phyloP scores from a whole-genome alignment of 2,113 vertebrate genomes.

The Phainopepla nitens region DNA sequence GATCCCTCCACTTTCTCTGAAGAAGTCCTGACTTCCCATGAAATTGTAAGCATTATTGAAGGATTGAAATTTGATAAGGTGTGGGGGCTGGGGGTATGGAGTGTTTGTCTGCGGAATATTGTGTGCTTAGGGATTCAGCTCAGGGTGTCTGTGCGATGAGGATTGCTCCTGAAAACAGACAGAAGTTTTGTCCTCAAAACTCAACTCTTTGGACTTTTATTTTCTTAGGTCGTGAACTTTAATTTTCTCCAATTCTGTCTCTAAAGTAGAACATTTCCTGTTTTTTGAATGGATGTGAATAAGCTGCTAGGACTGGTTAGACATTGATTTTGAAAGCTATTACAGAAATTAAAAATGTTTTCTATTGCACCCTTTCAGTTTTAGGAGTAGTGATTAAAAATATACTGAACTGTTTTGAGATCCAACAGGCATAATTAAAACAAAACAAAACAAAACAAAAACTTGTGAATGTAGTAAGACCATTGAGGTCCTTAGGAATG shows the following conservation, averaged over 20 bases:
- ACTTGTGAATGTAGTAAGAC: neutral
- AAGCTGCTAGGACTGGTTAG: neutral
- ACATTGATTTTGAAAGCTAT: neutral
- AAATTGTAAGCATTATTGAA: constrained; percentile 30
- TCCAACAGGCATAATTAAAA: neutral
- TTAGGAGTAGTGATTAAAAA: neutral
- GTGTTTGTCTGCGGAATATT: neutral
- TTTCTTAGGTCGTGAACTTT: neutral
- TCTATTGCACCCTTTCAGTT: neutral
- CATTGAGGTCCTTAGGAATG: neutral
- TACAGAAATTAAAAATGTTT: neutral
- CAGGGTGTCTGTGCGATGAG: neutral
- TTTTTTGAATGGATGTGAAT: neutral
- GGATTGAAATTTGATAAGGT: constrained; percentile 7
- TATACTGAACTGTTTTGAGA: neutral
- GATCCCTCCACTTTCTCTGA: neutral
- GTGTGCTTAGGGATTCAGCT: neutral
- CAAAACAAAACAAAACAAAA: neutral
- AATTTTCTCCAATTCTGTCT: neutral
- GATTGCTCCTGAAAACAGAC: neutral
- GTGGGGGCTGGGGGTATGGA: neutral
- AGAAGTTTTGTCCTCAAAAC: neutral
- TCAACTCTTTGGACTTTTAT: neutral
- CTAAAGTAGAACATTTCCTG: neutral
- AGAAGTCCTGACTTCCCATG: neutral